phyloP scores from a whole-genome alignment of 2,888 invertebrate genomes.

The Pheosia gnoma region DNA sequence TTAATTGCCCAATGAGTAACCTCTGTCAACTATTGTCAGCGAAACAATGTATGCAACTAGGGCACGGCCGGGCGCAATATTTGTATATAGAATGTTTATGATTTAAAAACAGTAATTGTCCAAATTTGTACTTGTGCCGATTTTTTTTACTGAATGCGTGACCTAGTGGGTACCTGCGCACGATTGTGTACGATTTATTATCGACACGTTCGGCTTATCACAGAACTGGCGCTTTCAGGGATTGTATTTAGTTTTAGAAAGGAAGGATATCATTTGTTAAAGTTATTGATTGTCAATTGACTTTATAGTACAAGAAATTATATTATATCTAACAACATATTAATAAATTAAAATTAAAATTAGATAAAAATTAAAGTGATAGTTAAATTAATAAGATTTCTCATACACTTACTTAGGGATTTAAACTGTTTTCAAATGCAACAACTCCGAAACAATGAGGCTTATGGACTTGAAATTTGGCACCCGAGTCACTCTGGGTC shows the following conservation, averaged over 20 bases:
- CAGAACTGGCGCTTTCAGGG: not conserved
- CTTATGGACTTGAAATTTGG: no score
- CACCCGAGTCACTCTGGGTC: no score
- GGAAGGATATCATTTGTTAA: not conserved
- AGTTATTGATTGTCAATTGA: not conserved
- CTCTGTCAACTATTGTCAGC: conserved; percentile 51
- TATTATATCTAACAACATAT: no score
- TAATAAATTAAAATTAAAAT: no score
- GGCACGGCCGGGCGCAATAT: conserved; percentile 37
- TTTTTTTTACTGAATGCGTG: conserved; percentile 43
- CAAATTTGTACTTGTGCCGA: conserved; percentile 42
- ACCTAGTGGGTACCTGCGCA: conserved; percentile 7
- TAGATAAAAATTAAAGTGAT: no score
- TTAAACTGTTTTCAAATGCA: no score
- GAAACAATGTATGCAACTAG: conserved; percentile 35
- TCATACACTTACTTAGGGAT: no score
- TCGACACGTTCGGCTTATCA: conserved; percentile 10
- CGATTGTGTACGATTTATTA: conserved; percentile 7
- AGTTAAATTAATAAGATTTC: no score
- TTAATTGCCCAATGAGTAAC: conserved; percentile 25
- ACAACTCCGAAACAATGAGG: no score
- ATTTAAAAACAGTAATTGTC: conserved; percentile 21
- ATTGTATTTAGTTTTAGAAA: not conserved
- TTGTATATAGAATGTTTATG: conserved; percentile 18
- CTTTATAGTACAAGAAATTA: no score